Conservation (phyloP, 2,888 invertebrate species). For the Drosophila melanosoma region DNA sequence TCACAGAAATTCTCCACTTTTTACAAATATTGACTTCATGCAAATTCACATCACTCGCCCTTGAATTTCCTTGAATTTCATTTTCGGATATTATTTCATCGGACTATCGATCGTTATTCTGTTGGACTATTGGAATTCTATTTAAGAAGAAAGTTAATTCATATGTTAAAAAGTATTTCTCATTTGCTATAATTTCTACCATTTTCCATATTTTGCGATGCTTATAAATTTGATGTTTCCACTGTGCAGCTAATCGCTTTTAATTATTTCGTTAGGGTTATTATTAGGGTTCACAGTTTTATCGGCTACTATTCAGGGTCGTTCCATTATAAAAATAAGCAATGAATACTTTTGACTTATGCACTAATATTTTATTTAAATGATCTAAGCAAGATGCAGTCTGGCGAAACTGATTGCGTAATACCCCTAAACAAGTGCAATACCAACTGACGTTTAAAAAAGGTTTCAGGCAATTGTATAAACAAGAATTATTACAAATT, state of each 20-base stretch:
- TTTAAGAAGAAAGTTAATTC: not conserved
- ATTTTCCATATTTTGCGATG: not conserved
- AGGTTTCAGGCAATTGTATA: not conserved
- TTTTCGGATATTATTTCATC: not conserved
- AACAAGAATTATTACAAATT: too few species aligned
- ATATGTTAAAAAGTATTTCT: not conserved
- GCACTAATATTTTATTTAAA: not conserved
- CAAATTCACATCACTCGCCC: not conserved
- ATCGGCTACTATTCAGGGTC: conserved; percentile 7
- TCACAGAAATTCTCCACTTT: not conserved
- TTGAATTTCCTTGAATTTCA: not conserved
- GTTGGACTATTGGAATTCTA: not conserved
- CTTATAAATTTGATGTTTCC: not conserved
- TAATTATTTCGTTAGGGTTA: too few species aligned
- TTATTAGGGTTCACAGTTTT: not conserved
- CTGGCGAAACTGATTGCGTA: not conserved
- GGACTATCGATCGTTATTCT: not conserved
- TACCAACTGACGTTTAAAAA: not conserved
- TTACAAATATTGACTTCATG: not conserved
- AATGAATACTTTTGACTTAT: conserved; percentile 8
- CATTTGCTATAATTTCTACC: not conserved
- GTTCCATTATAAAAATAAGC: not conserved
- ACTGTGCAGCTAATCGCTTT: not conserved
- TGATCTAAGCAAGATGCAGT: not conserved
- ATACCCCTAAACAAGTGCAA: not conserved